Base-by-base conservation (phyloP, 2,888 invertebrate genomes). In the Synergus gifuensis region DNA sequence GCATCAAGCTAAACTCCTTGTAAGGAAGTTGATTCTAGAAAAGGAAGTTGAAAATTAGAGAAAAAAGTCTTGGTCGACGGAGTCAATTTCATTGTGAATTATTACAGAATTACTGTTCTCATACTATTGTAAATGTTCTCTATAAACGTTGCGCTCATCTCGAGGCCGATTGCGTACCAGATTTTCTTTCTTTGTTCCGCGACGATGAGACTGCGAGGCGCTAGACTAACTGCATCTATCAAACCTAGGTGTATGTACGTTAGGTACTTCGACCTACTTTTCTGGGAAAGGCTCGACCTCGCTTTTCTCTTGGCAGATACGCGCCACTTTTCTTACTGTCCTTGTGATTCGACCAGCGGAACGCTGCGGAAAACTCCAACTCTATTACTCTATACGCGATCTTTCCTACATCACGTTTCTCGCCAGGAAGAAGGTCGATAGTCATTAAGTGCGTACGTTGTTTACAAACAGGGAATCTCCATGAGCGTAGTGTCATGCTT, bases 231-330 rank as follows among this genome's bases (percentile, higher is more conserved):
- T 73, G 12, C 16, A 73, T 73, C 49, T 73, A 73, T 73, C 28
- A 73, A 73, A 73, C 67, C 49, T 36, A 36, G 49, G 46, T 69
- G 22, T 28, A 28, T 69, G 22, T 28, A 28, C 46, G 46, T 49
- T 69, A 18, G 67, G 76, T 81, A 83, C 81, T 84, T 82, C 86
- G 88, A 86, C 88, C 88, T 84, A 89, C 87, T 89, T 89, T 84
- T 88, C 86, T 86, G 87, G 87, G 89, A 89, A 89, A 89, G 88
- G 89, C 86, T 84, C 86, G 88, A 88, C 89, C 89, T 89, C 89
- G 87, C 88, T 89, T 89, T 89, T 88, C 89, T 85, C 88, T 83
- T 84, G 77, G 78, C 82, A 84, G 86, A 86, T 87, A 87, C 88
- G 88, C 88, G 88, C 88, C 88, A 88, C 88, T 87, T 88, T 88